Percentiles rank a stretch among this genome's conserved stretches.
Evolutionary conservation across 2,113 vertebrate genomes (phyloP).

Genomic region (Erythrocebus patas): DNA sequence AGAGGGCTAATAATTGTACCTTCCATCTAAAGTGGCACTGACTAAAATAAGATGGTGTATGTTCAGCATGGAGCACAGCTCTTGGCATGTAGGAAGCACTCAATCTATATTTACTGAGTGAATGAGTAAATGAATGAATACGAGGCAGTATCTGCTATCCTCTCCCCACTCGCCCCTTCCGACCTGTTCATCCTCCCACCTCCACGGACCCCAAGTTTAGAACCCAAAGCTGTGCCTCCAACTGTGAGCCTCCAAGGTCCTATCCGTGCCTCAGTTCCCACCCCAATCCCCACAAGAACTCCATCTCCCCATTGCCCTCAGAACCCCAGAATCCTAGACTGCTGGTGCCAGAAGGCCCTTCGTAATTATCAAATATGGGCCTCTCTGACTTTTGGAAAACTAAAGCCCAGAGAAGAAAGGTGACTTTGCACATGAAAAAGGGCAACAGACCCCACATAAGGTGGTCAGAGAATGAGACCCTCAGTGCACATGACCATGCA

Average conservation of each 20-base stretch:
- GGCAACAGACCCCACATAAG: background rate
- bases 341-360: background rate
- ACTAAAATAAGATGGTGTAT: background rate
- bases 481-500: background rate
- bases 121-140: background rate
- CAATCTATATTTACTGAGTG: background rate
- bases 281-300: background rate
- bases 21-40: background rate
- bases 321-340: background rate
- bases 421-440: background rate
- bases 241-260: background rate
- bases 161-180: background rate
- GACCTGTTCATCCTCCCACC: background rate
- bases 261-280: background rate
- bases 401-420: background rate
- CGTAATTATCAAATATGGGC: background rate
- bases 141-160: background rate
- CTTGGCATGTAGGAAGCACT: background rate
- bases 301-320: background rate
- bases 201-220: background rate
- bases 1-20: background rate
- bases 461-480: conserved; percentile 22
- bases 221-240: background rate
- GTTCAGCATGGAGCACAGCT: background rate
- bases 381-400: background rate